Conservation (phyloP, 2,113 vertebrate species). For the Burhinus oedicnemus region DNA sequence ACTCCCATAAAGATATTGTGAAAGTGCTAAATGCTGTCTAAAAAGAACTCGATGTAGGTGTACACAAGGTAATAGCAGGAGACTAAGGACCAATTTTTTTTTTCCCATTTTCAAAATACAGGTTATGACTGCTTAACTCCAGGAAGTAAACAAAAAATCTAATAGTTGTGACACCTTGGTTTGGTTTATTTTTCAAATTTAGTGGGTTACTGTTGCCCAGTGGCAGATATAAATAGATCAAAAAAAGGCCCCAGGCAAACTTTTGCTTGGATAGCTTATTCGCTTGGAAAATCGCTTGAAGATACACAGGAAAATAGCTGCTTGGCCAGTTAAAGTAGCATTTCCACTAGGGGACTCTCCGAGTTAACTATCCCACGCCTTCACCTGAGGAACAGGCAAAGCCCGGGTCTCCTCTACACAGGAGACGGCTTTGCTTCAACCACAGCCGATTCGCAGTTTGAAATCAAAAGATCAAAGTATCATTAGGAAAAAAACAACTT, state of each 20-base stretch:
- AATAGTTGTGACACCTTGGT: background rate
- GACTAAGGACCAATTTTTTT: fast-evolving
- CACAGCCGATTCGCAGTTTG: background rate
- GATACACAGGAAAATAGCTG: background rate
- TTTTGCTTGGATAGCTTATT: background rate
- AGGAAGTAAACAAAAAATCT: background rate
- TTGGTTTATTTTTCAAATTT: background rate
- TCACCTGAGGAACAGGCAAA: background rate
- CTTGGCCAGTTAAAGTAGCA: background rate
- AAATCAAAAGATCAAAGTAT: background rate
- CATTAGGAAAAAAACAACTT: background rate
- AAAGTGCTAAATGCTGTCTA: background rate
- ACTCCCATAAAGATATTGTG: no score
- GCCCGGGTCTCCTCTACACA: fast-evolving
- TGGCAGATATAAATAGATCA: background rate
- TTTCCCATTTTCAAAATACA: background rate
- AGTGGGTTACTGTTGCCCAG: background rate
- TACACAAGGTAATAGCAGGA: background rate
- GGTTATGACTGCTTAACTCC: background rate
- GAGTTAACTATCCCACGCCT: background rate
- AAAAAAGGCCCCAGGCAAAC: background rate
- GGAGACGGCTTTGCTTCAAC: background rate
- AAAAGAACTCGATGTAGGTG: background rate
- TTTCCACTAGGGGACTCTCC: background rate
- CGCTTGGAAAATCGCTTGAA: background rate